These are phyloP conservation scores for Volucella bombylans DNA, from an alignment of 2,888 invertebrate species.

Conservation along the genomic window DNA sequence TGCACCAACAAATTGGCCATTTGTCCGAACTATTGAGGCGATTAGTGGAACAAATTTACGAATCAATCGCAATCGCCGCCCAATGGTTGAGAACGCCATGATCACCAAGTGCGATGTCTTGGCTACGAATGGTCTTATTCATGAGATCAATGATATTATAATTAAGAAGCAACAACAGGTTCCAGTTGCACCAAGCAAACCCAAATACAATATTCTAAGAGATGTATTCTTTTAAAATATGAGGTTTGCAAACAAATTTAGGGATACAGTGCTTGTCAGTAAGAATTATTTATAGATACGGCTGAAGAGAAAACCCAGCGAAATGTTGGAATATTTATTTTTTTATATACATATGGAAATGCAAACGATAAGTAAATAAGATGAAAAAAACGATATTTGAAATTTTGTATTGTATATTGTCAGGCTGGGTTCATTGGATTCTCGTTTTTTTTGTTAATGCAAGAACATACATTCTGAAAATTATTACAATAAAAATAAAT, in stretches of 20 bases:
- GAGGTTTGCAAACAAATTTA: not conserved
- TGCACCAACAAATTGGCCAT: slow-evolving; percentile 82
- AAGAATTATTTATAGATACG: slow-evolving; percentile 41
- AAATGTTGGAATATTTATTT: slow-evolving; percentile 53
- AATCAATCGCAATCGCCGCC: slow-evolving; percentile 82
- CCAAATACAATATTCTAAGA: slow-evolving; percentile 62
- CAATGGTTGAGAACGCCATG: slow-evolving; percentile 82
- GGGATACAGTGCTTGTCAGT: slow-evolving; percentile 32
- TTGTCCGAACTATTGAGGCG: slow-evolving; percentile 81
- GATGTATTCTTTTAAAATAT: slow-evolving; percentile 73
- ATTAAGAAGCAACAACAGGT: slow-evolving; percentile 73
- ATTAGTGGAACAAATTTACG: slow-evolving; percentile 80
- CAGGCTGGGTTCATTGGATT: slow-evolving; percentile 29
- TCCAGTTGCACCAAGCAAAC: slow-evolving; percentile 10
- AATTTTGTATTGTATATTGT: slow-evolving; percentile 14
- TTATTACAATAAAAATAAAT: slow-evolving; percentile 9
- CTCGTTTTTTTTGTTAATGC: slow-evolving; percentile 5
- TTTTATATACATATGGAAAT: slow-evolving; percentile 29
- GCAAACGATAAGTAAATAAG: slow-evolving; percentile 12
- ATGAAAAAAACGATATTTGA: slow-evolving; percentile 5
- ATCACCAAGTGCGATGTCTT: slow-evolving; percentile 82
- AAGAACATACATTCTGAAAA: slow-evolving; percentile 3
- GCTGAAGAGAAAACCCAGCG: slow-evolving; percentile 32
- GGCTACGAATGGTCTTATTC: slow-evolving; percentile 81
- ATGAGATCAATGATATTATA: slow-evolving; percentile 82